Percentiles rank a stretch among this genome's conserved stretches.
These are phyloP conservation scores for Choreutis nemorana DNA, from an alignment of 2,888 invertebrate genomes.

Conservation along the genomic window DNA sequence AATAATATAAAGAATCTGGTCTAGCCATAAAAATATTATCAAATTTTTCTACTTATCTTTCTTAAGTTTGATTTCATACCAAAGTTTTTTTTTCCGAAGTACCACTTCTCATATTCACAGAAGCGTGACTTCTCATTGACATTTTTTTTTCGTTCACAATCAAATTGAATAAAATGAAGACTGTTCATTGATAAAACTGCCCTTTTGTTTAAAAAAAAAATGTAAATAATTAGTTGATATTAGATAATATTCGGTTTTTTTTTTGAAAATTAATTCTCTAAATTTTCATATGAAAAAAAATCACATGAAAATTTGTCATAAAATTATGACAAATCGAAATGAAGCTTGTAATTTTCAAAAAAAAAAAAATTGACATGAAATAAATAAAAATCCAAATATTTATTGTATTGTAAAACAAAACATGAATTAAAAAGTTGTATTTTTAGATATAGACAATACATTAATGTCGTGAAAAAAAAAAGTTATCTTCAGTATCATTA, in stretches of 20 bases:
- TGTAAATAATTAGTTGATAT: conserved; percentile 2
- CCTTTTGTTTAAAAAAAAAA: conserved; percentile 8
- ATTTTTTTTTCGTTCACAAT: conserved; percentile 7
- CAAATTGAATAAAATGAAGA: conserved; percentile 14
- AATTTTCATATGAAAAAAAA: too few species aligned
- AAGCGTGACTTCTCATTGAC: conserved; percentile 2
- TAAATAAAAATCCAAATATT: too few species aligned
- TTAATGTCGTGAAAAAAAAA: too few species aligned
- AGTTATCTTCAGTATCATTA: too few species aligned
- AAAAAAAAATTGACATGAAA: too few species aligned
- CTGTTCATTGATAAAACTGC: conserved; percentile 18
- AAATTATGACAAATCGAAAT: too few species aligned
- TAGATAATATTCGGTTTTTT: background rate
- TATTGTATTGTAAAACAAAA: too few species aligned
- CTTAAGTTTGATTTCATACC: conserved; percentile 11
- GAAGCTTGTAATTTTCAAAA: too few species aligned
- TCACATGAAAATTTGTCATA: too few species aligned
- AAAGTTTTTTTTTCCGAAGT: conserved; percentile 11
- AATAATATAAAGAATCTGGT: conserved; percentile 2
- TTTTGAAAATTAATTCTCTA: background rate
- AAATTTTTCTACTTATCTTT: background rate
- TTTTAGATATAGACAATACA: too few species aligned
- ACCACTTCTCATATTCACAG: conserved; percentile 1
- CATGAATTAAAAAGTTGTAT: too few species aligned
- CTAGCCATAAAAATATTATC: conserved; percentile 3